Conservation (phyloP, 1,140 invertebrate genomes). For the Lutraria rhynchaena region DNA sequence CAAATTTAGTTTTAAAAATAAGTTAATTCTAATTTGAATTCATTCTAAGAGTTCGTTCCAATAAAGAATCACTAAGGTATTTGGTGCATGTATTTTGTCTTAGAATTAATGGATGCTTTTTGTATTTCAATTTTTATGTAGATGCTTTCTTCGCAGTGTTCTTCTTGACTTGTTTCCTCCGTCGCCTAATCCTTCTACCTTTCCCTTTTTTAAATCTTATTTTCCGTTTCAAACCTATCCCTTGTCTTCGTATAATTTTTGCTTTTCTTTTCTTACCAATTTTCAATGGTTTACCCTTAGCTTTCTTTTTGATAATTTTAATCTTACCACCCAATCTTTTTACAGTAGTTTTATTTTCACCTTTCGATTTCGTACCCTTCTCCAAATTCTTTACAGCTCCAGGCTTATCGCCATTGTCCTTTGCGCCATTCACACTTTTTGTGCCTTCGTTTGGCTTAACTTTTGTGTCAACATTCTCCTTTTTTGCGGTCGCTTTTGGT, state of each 20-base stretch:
- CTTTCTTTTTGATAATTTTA: neutral
- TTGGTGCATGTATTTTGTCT: too few relatives aligned
- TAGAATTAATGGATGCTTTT: too few relatives aligned
- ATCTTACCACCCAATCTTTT: neutral
- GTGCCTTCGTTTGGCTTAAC: neutral
- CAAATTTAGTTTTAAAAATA: too few relatives aligned
- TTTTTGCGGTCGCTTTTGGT: neutral
- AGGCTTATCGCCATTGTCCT: constrained; percentile 2
- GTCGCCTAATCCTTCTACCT: neutral
- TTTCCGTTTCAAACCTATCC: neutral
- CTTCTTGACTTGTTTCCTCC: too few relatives aligned
- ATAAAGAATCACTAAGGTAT: too few relatives aligned
- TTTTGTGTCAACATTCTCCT: neutral
- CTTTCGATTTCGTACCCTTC: neutral
- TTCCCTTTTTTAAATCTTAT: neutral
- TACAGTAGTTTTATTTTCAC: neutral
- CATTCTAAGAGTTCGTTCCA: too few relatives aligned
- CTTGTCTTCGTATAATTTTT: neutral
- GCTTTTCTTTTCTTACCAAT: neutral
- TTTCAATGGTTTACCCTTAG: neutral
- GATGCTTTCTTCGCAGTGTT: too few relatives aligned
- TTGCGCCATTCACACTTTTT: neutral
- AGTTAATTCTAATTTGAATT: too few relatives aligned
- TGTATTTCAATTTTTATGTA: too few relatives aligned
- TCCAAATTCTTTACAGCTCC: too few relatives aligned